Evolutionary conservation across 2,888 invertebrate genomes (phyloP).

Genomic region (Abrostola triplasia): DNA sequence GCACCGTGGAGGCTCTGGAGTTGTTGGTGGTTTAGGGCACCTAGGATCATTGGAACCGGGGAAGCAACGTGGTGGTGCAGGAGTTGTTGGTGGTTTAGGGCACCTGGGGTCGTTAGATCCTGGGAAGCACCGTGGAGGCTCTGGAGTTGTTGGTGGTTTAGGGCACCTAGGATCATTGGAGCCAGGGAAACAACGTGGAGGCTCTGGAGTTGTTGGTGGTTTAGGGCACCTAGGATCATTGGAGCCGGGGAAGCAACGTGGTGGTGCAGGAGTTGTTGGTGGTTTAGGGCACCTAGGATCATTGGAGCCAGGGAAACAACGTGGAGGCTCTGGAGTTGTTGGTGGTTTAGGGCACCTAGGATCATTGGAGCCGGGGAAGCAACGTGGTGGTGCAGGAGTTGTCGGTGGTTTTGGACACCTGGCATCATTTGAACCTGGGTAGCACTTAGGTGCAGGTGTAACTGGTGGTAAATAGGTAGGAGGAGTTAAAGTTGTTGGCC

Average conservation of each 20-base stretch:
- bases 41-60: slow-evolving; percentile 59
- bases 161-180: slow-evolving; percentile 10
- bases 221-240: slow-evolving; percentile 36
- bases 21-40: slow-evolving; percentile 59
- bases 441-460: slow-evolving; percentile 60
- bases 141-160: neutral
- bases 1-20: slow-evolving; percentile 46
- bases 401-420: slow-evolving; percentile 51
- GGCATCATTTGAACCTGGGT: slow-evolving; percentile 60
- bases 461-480: slow-evolving; percentile 60
- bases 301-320: slow-evolving; percentile 58
- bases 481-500: slow-evolving; percentile 54
- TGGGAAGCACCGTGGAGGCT: slow-evolving; percentile 16
- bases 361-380: slow-evolving; percentile 60
- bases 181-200: slow-evolving; percentile 10
- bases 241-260: slow-evolving; percentile 46
- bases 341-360: slow-evolving; percentile 59
- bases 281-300: slow-evolving; percentile 61
- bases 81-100: slow-evolving; percentile 56
- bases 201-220: slow-evolving; percentile 44
- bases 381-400: slow-evolving; percentile 60
- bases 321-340: slow-evolving; percentile 60
- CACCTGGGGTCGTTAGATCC: slow-evolving; percentile 33
- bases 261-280: slow-evolving; percentile 53
- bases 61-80: slow-evolving; percentile 51